These are phyloP conservation scores for Eublepharis macularius DNA, from an alignment of 2,113 vertebrate species.

Conservation along the genomic window DNA sequence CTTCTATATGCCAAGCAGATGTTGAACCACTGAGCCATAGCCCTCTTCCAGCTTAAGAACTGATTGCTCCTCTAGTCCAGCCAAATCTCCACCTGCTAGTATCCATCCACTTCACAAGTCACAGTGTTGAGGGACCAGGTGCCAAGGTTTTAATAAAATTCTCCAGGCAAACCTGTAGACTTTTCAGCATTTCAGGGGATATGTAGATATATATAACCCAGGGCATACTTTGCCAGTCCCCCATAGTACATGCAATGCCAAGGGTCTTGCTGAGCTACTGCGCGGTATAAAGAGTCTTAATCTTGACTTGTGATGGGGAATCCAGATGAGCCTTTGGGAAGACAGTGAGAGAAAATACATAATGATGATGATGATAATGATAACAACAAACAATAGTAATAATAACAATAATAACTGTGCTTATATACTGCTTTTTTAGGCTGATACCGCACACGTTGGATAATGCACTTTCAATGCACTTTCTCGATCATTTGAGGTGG, in stretches of 20 bases:
- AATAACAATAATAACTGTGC: too few species aligned
- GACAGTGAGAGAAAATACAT: neutral
- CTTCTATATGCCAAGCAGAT: too few species aligned
- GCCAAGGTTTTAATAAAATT: neutral
- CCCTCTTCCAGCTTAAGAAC: neutral
- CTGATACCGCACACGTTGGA: too few species aligned
- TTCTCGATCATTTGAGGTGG: too few species aligned
- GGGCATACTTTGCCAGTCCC: neutral
- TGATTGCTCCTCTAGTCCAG: neutral
- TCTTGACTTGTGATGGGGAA: neutral
- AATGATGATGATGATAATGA: too few species aligned
- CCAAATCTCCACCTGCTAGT: neutral
- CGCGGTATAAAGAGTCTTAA: conserved; percentile 25
- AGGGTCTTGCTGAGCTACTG: neutral
- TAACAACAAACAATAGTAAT: too few species aligned
- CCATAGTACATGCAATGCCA: neutral
- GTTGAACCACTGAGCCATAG: too few species aligned
- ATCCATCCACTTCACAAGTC: neutral
- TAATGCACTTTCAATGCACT: too few species aligned
- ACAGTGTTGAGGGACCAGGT: neutral
- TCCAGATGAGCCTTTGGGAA: conserved; percentile 9
- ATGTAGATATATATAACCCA: neutral
- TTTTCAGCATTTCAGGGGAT: neutral
- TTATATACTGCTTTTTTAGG: too few species aligned
- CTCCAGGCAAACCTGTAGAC: neutral